These are phyloP conservation scores for Zygaena filipendulae DNA, from an alignment of 2,888 invertebrate genomes.

Conservation along the genomic window DNA sequence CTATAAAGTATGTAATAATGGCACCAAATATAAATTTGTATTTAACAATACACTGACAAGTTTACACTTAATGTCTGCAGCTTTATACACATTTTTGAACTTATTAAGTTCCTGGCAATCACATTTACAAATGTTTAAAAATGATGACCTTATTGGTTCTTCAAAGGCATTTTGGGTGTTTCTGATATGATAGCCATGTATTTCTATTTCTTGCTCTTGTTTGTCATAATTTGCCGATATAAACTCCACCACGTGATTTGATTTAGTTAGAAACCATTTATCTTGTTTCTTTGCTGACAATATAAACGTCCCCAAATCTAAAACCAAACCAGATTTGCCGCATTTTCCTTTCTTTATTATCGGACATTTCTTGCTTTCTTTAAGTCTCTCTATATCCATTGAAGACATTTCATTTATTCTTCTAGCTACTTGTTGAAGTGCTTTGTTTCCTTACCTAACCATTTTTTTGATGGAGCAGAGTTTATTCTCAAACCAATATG, in stretches of 20 bases:
- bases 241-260: constrained; percentile 8
- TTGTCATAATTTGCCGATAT: constrained; percentile 5
- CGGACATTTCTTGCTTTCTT: constrained; percentile 3
- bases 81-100: too few species aligned
- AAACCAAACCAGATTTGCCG: too few species aligned
- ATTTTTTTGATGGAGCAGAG: too few species aligned
- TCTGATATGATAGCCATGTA: constrained; percentile 8
- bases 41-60: too few species aligned
- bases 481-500: too few species aligned
- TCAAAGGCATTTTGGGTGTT: constrained; percentile 10
- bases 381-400: constrained; percentile 1
- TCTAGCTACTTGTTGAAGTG: constrained; percentile 1
- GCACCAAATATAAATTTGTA: too few species aligned
- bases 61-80: too few species aligned
- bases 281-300: constrained; percentile 12
- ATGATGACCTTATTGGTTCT: constrained; percentile 11
- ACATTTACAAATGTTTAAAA: constrained; percentile 12
- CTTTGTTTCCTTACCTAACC: too few species aligned
- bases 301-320: too few species aligned
- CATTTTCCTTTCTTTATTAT: constrained; percentile 4
- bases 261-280: constrained; percentile 12
- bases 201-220: constrained; percentile 9
- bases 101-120: too few species aligned
- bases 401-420: too few species aligned
- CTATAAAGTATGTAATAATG: too few species aligned